Base-by-base conservation (phyloP, 2,888 invertebrate genomes). In the Drosophila tripunctata region DNA sequence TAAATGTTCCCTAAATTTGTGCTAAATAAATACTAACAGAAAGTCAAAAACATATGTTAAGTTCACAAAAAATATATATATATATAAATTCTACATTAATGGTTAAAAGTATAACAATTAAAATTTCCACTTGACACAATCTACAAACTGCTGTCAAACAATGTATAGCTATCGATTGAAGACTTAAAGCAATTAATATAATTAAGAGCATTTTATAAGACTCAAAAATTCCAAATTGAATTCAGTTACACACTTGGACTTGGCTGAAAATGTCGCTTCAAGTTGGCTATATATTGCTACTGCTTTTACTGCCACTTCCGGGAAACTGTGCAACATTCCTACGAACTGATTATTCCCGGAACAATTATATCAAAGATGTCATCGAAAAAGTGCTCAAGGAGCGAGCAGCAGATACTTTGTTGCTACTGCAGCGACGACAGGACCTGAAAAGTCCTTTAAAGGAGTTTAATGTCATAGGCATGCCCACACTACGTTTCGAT, bases 401-500 rank as follows among this genome's bases (percentile, higher is more conserved):
- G 12, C 8, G 5, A 14, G 0, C 33, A 0, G 10, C 43, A 0
- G 8, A 33, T 1, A 62, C 44, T 12, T 0, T 77, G n/a, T 17
- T 76, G 10, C 3, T 62, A 2, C 4, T 56, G 2, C 57, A 47
- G 4, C 35, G 51, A 1, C 15, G 17, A 0, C 14, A 19, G 8
- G 12, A 21, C 17, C 1, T 2, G 0, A 14, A 30, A 2, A 75
- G 77, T 19, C 1, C 7, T 0, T 14, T 56, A 0, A 19, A 35
- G 8, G 27, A 61, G 2, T 17, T 66, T 0, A 47, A 36, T 14
- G 7, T 6, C 0, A 1, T 7, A 0, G 47, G 19, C 3, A 4
- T 61, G 1, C 60, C 78, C 0, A 45, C 5, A 0, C 4, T 75
- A 5, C 62, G 47, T 0, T 7, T 45, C 0, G 43, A 67, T 7